Conservation (phyloP, 2,888 invertebrate species). For the Erebia epiphron region DNA sequence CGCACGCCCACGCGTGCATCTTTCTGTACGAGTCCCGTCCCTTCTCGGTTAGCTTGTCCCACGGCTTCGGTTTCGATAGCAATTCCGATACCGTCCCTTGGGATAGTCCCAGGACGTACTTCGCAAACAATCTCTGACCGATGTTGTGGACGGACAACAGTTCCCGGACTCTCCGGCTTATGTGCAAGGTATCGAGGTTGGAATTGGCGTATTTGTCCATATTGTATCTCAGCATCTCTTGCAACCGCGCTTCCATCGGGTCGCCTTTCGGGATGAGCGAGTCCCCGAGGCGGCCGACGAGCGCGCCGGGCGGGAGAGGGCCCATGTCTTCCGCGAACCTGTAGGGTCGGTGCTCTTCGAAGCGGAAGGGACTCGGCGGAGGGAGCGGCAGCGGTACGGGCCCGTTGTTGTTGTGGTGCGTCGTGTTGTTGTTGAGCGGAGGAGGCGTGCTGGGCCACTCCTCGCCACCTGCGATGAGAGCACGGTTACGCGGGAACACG, state of each 20-base stretch:
- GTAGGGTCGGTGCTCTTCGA: constrained; percentile 91
- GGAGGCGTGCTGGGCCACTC: constrained; percentile 78
- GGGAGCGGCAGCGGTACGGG: constrained; percentile 75
- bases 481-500: constrained; percentile 87
- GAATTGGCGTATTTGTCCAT: constrained; percentile 98
- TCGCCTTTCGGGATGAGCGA: constrained; percentile 96
- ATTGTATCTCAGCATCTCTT: constrained; percentile 96
- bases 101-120: constrained; percentile 97
- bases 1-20: constrained; percentile 99
- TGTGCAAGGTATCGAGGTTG: constrained; percentile 96
- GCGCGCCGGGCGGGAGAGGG: constrained; percentile 88
- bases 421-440: constrained; percentile 81
- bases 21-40: constrained; percentile 99
- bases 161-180: constrained; percentile 96
- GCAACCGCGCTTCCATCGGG: constrained; percentile 95
- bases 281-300: constrained; percentile 93
- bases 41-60: constrained; percentile 99
- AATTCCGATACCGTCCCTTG: constrained; percentile 99
- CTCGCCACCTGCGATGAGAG: constrained; percentile 78
- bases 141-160: constrained; percentile 98
- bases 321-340: constrained; percentile 93
- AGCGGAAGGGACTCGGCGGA: constrained; percentile 87
- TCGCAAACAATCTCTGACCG: constrained; percentile 98
- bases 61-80: constrained; percentile 99
- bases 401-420: constrained; percentile 82